Percentiles rank a stretch among this genome's conserved stretches.
Conservation (phyloP, 2,113 vertebrate species). For the Coregonus clupeaformis region DNA sequence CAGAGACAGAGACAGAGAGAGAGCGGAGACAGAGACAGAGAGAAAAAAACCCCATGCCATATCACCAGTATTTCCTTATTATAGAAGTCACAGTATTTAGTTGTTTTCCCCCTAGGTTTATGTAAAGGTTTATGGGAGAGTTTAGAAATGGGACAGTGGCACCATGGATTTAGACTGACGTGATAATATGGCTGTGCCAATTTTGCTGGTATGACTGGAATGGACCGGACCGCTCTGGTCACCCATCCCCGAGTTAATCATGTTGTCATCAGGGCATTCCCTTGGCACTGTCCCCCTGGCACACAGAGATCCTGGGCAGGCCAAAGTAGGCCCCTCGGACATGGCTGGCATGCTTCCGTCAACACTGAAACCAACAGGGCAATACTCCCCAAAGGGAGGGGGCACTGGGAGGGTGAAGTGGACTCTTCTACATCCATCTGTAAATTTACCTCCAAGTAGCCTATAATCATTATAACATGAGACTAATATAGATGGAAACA, state of each 20-base stretch:
- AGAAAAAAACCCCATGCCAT: neutral
- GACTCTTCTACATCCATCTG: slow-evolving; percentile 64
- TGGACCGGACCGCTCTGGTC: slow-evolving; percentile 36
- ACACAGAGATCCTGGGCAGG: slow-evolving; percentile 5
- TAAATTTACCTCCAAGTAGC: slow-evolving; percentile 56
- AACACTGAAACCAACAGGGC: neutral
- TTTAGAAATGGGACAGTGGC: too few species aligned
- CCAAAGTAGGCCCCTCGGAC: too few species aligned
- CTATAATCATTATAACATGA: neutral
- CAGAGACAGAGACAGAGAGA: neutral
- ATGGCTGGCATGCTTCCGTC: neutral
- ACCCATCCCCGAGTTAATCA: slow-evolving; percentile 58
- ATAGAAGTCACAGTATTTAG: too few species aligned
- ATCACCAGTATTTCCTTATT: too few species aligned
- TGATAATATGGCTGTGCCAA: too few species aligned
- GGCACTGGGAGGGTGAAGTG: slow-evolving; percentile 39
- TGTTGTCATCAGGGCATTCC: slow-evolving; percentile 43
- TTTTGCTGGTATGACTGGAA: slow-evolving; percentile 35
- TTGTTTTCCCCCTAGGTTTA: too few species aligned
- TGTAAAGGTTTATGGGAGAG: too few species aligned
- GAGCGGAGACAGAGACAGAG: too few species aligned
- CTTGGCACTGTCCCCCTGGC: slow-evolving; percentile 44
- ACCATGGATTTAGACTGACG: too few species aligned
- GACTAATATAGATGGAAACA: too few species aligned
- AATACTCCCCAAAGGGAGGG: slow-evolving; percentile 63